These are phyloP conservation scores for Gorsachius goisagi DNA, from an alignment of 2,113 vertebrate genomes.

Conservation along the genomic window DNA sequence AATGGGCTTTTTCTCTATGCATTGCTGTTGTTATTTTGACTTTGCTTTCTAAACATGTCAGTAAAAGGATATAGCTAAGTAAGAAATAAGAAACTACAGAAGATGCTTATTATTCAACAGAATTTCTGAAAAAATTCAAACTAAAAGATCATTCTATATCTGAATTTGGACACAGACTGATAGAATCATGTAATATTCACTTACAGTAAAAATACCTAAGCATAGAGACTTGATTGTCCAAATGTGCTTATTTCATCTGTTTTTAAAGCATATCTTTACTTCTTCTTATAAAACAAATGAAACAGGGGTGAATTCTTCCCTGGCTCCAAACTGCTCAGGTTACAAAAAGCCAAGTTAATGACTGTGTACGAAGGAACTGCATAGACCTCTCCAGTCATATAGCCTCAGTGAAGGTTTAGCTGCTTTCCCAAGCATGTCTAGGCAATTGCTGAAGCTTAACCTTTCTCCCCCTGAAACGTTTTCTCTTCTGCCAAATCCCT, in stretches of 20 bases:
- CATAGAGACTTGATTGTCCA: neutral
- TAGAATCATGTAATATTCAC: neutral
- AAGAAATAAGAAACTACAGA: neutral
- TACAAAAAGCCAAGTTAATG: neutral
- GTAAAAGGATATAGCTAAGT: neutral
- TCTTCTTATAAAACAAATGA: neutral
- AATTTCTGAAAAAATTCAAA: neutral
- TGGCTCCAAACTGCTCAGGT: neutral
- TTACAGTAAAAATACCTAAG: neutral
- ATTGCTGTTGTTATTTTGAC: neutral
- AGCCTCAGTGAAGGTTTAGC: neutral
- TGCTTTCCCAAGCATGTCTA: neutral
- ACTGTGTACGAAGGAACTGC: fast-evolving
- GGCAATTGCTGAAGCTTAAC: neutral
- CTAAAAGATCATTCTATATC: neutral
- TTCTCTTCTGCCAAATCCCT: neutral
- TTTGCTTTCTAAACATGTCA: neutral
- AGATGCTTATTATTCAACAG: neutral
- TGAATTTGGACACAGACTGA: neutral
- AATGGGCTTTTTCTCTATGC: neutral
- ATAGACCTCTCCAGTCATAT: neutral
- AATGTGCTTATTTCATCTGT: neutral
- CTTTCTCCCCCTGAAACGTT: neutral
- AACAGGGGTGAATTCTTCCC: neutral
- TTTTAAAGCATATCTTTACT: neutral